Evolutionary conservation across 2,113 vertebrate species (phyloP).

Genomic region (Illadopsis cleaveri): DNA sequence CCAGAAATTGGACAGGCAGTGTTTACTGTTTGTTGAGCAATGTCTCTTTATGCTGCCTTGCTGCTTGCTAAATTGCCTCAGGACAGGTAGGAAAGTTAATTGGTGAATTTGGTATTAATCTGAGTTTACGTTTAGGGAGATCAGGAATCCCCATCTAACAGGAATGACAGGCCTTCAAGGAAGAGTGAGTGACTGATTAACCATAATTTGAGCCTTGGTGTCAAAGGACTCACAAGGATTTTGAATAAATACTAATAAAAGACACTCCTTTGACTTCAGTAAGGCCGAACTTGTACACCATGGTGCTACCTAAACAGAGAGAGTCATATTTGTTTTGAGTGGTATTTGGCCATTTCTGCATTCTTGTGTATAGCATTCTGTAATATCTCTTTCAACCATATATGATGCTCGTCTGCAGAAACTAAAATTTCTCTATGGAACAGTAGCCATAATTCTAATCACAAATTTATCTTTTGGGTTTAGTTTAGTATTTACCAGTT

Average conservation of each 20-base stretch:
- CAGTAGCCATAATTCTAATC: background rate
- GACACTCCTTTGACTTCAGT: background rate
- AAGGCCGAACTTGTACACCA: background rate
- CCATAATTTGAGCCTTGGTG: background rate
- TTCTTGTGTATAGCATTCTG: background rate
- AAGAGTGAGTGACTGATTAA: background rate
- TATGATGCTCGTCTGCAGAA: background rate
- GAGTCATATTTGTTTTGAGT: background rate
- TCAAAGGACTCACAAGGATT: background rate
- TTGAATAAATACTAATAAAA: background rate
- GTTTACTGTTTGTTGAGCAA: background rate
- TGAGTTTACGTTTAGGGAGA: background rate
- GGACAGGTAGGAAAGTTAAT: background rate
- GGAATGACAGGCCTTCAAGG: background rate
- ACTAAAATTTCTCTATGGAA: background rate
- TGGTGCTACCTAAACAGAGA: background rate
- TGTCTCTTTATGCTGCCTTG: background rate
- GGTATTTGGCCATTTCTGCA: background rate
- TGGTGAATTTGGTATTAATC: background rate
- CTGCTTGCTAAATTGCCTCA: background rate
- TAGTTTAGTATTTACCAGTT: constrained; percentile 27
- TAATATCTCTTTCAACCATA: background rate
- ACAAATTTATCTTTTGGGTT: background rate
- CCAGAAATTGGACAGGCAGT: background rate
- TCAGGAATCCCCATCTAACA: background rate